These are phyloP conservation scores for Rhogogaster chlorosoma DNA, from an alignment of 2,888 invertebrate genomes.

Conservation along the genomic window DNA sequence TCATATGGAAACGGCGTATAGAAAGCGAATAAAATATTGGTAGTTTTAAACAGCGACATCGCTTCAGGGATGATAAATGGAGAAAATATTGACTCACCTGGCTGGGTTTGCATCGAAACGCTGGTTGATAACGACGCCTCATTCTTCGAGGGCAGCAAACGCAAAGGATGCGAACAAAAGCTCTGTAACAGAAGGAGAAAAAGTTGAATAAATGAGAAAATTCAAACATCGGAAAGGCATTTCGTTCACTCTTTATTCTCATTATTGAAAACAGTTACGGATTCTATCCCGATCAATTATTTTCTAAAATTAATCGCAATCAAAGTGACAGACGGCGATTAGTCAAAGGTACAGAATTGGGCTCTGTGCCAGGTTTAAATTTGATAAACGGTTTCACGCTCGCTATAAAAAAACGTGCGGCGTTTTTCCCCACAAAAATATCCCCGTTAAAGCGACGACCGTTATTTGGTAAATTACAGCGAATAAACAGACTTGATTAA, in stretches of 20 bases:
- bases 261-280: not conserved
- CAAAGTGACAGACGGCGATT: not conserved
- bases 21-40: not conserved
- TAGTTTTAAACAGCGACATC: not conserved
- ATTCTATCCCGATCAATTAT: not conserved
- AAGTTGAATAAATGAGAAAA: not conserved
- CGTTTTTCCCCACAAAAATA: not conserved
- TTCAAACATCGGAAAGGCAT: not conserved
- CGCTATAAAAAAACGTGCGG: not conserved
- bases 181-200: constrained; percentile 84
- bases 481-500: constrained; percentile 28
- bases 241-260: not conserved
- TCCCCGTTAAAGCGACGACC: not conserved
- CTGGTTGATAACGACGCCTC: constrained; percentile 90
- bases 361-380: not conserved
- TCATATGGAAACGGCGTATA: not conserved
- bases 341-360: not conserved
- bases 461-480: not conserved
- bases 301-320: not conserved
- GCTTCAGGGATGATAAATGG: constrained; percentile 2
- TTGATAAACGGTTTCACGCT: not conserved
- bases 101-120: constrained; percentile 91
- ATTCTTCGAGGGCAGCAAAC: constrained; percentile 92
- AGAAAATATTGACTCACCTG: constrained; percentile 82
- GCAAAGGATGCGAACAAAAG: constrained; percentile 94